phyloP scores from a whole-genome alignment of 2,888 invertebrate genomes.

The Tigriopus californicus region DNA sequence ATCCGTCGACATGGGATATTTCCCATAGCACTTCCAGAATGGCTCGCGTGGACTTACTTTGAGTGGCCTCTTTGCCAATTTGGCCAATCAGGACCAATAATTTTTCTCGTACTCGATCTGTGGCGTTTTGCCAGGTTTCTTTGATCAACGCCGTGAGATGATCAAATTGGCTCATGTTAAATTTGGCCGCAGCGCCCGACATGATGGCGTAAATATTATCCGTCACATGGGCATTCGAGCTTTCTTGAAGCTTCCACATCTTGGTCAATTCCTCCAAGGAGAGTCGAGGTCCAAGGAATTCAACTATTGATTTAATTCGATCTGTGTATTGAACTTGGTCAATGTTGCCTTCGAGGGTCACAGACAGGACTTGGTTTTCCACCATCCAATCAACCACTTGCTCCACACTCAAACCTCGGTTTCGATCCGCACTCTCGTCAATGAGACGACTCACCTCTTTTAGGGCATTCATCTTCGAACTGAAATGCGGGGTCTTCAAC shows the following conservation, averaged over 20 bases:
- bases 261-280: conserved; percentile 30
- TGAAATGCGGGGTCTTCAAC: conserved; percentile 32
- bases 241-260: conserved; percentile 34
- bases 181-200: conserved; percentile 31
- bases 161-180: conserved; percentile 29
- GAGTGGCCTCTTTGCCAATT: conserved; percentile 30
- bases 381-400: conserved; percentile 31
- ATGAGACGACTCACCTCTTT: conserved; percentile 23
- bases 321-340: conserved; percentile 35
- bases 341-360: conserved; percentile 31
- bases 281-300: conserved; percentile 31
- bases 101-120: conserved; percentile 29
- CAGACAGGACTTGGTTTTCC: conserved; percentile 28
- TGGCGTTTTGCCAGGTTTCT: conserved; percentile 16
- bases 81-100: conserved; percentile 30
- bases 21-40: conserved; percentile 32
- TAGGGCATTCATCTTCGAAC: conserved; percentile 32
- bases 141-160: conserved; percentile 30
- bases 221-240: conserved; percentile 30
- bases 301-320: conserved; percentile 32
- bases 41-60: conserved; percentile 28
- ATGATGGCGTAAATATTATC: conserved; percentile 34
- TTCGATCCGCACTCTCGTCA: conserved; percentile 16
- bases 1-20: conserved; percentile 29
- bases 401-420: conserved; percentile 20